phyloP scores from a whole-genome alignment of 2,797 vertebrate species.

The Hypotaenidia okinawae region DNA sequence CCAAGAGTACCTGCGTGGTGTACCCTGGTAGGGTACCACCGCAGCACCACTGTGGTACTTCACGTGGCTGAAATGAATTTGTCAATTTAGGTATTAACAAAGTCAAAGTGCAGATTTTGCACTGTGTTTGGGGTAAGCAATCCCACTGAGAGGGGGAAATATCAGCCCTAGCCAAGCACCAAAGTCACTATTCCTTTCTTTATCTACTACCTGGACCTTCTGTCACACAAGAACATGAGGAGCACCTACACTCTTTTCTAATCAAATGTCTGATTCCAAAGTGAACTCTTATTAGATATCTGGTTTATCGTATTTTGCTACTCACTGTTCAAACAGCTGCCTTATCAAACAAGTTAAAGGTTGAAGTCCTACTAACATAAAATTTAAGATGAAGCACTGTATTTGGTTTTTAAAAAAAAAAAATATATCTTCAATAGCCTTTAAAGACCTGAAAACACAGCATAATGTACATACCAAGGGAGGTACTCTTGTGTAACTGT shows the following conservation, averaged over 20 bases:
- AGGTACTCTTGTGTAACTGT: constrained; percentile 94
- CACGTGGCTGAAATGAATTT: background rate
- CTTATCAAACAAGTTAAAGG: background rate
- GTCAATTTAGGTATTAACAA: background rate
- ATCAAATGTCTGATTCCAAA: background rate
- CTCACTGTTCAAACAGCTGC: background rate
- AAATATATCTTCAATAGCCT: background rate
- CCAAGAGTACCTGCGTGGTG: background rate
- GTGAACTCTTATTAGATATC: background rate
- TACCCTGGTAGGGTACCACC: background rate
- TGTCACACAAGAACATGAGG: background rate
- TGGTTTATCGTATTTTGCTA: background rate
- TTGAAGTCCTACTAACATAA: background rate
- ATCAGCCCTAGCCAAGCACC: background rate
- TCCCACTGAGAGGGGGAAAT: background rate
- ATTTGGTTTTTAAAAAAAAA: background rate
- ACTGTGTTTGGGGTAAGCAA: background rate
- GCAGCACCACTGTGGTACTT: background rate
- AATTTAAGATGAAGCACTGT: background rate
- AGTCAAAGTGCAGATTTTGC: background rate
- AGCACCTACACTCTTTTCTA: background rate
- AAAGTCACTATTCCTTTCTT: background rate
- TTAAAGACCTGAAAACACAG: background rate
- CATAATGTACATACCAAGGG: constrained; percentile 85
- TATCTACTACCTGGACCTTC: background rate